A percentile compares a stretch with the other conserved stretches of the same genome.
Evolutionary conservation across 1,140 invertebrate genomes (phyloP).

Genomic region (Pogonus chalceus): DNA sequence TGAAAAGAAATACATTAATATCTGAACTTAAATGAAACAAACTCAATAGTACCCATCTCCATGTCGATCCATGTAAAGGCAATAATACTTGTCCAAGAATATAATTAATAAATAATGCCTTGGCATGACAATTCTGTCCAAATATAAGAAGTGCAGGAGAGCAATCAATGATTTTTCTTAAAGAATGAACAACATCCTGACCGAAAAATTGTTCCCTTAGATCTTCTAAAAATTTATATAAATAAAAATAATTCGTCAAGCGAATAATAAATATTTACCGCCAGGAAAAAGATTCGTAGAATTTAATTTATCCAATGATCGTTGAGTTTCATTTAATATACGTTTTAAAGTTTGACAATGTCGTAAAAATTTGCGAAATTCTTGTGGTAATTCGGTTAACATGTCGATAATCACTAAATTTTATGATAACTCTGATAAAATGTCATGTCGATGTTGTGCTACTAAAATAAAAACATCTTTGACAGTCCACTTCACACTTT

Average conservation of each 20-base stretch:
- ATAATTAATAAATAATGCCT: constrained; percentile 62
- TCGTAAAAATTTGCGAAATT: constrained; percentile 27
- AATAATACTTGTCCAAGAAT: constrained; percentile 54
- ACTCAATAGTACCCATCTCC: constrained; percentile 62
- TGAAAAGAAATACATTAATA: constrained; percentile 20
- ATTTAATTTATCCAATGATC: constrained; percentile 52
- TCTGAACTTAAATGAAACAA: constrained; percentile 12
- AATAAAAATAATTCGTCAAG: constrained; percentile 15
- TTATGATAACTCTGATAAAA: neutral
- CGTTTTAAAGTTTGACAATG: constrained; percentile 31
- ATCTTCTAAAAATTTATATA: constrained; percentile 34
- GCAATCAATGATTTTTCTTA: constrained; percentile 41
- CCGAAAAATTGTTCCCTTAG: constrained; percentile 40
- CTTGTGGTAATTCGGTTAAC: constrained; percentile 9
- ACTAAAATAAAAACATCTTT: neutral
- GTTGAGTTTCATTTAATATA: constrained; percentile 56
- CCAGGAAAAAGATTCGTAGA: constrained; percentile 48
- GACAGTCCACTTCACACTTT: neutral
- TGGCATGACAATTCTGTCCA: constrained; percentile 57
- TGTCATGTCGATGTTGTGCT: neutral
- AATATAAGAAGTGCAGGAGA: constrained; percentile 53
- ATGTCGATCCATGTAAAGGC: constrained; percentile 44
- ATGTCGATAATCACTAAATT: neutral
- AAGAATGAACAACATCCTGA: constrained; percentile 37
- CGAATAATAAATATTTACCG: constrained; percentile 40